Base-by-base conservation (phyloP, 2,113 vertebrate species). In the Clupea harengus region DNA sequence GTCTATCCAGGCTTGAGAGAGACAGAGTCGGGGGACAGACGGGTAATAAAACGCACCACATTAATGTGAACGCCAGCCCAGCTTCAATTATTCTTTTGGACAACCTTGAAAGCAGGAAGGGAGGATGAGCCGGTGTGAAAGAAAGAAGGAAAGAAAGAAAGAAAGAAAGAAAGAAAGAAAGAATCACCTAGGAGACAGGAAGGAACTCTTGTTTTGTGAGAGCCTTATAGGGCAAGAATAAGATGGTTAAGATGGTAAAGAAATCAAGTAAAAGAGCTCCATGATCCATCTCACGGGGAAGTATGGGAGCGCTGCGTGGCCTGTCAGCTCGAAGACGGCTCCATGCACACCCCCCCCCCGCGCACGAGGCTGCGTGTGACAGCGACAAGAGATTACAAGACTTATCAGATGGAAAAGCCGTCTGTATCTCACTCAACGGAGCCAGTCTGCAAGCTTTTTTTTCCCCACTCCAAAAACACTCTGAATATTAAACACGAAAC, bases 61-160 rank as follows among this genome's bases (percentile, higher is more conserved):
- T 87, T 88, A 88, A 86, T 60, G 50, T 45, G 57, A 85, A 85
- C 72, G 83, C 50, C 50, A 84, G 54, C 83, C 45, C n/a, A 44
- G 84, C 54, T 82, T 87, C 45, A 88, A 87, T 84, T n/a, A 85
- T 81, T 78, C 28, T 83, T 54, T 85, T 80, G 84, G 81, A 85
- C 81, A 80, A 86, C 87, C 81, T 92, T 89, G 86, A 85, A 91
- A 83, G 85, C 81, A 84, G 64, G 52, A 82, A 67, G 45, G 50
- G 75, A 32, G 72, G 13, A 32, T 15, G 72, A 15, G 10, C 6
- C 49, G 28, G 78, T 25, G 78, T 17, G 75, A 20, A 28, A 52
- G 50, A 64, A 0, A 9, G 60, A 64, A 64, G 7, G 22, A 64
- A 25, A 64, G 20, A 64, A 28, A 28, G 67, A 28, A 2, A 72